Base-by-base conservation (phyloP, 37 sponge, comb jelly and placozoan genomes). In the Cliona cf. orientalis region DNA sequence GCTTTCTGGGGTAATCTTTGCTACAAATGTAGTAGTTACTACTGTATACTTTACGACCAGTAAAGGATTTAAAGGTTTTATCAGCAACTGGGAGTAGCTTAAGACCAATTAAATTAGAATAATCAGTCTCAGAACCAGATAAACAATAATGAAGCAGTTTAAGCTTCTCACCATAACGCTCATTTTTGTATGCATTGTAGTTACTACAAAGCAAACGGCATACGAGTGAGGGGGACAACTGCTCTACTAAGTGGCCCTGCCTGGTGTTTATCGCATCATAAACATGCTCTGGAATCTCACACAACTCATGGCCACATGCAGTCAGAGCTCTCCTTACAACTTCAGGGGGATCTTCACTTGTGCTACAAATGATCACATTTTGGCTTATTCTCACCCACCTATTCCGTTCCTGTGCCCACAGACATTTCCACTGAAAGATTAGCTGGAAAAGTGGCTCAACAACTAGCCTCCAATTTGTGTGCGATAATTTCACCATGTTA, bases 61-160 rank as follows among this genome's bases (percentile, higher is more conserved):
- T 39, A 83, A 83, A 83, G 12, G 36, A 9, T 1, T 28, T 55
- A 39, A 71, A 81, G 2, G 61, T 71, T 17, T 58, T 42, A 59
- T 81, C 41, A 4, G 64, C 82, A 21, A 81, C 29, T 31, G 82
- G 82, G 22, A 81, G 38, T 61, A 81, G 73, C 29, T 55, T 63
- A 35, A 81, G 33, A 12, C 73, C 73, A 34, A 21, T 34, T 21
- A 81, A 39, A 33, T 55, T 60, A 81, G 33, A 29, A 53, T 42
- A 81, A 7, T 36, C n/a, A 19, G 58, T 38, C 21, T 81, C 82
- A 33, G 72, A 57, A 22, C 72, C 82, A 33, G 72, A 57, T 17
- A 68, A 12, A 22, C 82, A 81, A 31, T 72, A 81, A 28, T 58
- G 42, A 6, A 81, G 72, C 5, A 81, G 26, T 32, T 71, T 45